Conservation (phyloP, 2,888 invertebrate species). For the Agriopis aurantiaria region DNA sequence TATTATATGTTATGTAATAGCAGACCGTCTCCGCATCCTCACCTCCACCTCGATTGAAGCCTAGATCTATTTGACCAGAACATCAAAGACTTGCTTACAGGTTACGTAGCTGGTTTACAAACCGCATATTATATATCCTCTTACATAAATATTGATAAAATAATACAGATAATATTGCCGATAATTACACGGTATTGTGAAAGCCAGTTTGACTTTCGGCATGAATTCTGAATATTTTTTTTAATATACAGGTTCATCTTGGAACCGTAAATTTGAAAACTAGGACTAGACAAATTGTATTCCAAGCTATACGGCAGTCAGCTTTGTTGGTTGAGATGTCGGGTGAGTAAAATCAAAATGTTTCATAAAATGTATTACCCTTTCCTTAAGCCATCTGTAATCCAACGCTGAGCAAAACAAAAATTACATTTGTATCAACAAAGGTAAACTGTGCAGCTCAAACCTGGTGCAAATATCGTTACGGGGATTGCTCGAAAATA, state of each 20-base stretch:
- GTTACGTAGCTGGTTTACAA: neutral
- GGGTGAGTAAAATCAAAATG: conserved; percentile 21
- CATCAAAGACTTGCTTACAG: conserved; percentile 31
- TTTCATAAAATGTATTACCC: conserved; percentile 64
- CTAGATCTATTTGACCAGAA: conserved; percentile 22
- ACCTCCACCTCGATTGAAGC: conserved; percentile 24
- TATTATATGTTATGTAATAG: neutral
- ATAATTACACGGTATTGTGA: neutral
- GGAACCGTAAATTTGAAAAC: no score
- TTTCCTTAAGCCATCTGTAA: conserved; percentile 80
- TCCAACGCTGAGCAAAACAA: conserved; percentile 82
- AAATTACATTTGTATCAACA: conserved; percentile 58
- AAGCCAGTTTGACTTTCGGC: neutral
- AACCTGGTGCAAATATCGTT: conserved; percentile 29
- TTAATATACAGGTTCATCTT: no score
- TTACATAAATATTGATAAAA: neutral
- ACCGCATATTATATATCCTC: neutral
- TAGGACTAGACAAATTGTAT: no score
- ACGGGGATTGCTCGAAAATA: conserved; percentile 33
- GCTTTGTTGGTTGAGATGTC: neutral
- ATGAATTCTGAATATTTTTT: no score
- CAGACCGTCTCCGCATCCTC: conserved; percentile 12
- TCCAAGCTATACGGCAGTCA: no score
- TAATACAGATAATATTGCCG: no score
- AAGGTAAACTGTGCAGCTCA: conserved; percentile 48